phyloP scores from a whole-genome alignment of 35 echinoderm and acorn worm species.

The Stichopus chloronotus region DNA sequence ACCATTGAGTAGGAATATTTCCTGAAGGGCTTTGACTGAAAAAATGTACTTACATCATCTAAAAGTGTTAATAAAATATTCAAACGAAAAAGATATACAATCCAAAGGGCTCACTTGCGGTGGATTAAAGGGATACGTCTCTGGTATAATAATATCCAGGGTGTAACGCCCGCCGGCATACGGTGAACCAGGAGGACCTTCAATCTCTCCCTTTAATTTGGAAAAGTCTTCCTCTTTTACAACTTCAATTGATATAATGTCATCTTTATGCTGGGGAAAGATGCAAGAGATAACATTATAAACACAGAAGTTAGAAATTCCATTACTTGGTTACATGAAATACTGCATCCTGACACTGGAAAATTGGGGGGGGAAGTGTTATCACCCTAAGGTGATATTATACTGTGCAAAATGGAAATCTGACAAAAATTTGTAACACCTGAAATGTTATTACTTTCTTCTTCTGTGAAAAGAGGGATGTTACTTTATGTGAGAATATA shows the following conservation, averaged over 20 bases:
- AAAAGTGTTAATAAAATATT: no score
- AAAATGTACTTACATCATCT: no score
- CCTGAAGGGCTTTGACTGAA: no score
- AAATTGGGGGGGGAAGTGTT: not conserved
- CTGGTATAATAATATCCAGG: conserved; percentile 89
- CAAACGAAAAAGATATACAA: no score
- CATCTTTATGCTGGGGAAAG: conserved; percentile 67
- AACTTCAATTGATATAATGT: conserved; percentile 63
- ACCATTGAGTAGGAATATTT: not conserved
- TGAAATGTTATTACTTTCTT: no score
- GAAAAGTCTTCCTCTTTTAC: conserved; percentile 65
- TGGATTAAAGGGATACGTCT: conserved; percentile 99
- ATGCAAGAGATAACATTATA: not conserved
- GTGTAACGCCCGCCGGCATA: conserved; percentile 90
- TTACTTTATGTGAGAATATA: no score
- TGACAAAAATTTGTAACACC: no score
- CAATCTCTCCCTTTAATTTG: conserved; percentile 79
- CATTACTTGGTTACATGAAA: not conserved
- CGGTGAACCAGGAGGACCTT: conserved; percentile 88
- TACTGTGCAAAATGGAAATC: no score
- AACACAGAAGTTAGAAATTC: not conserved
- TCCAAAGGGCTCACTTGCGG: conserved; percentile 75
- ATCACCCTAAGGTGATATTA: not conserved
- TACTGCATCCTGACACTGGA: not conserved
- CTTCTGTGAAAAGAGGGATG: no score